These are phyloP conservation scores for Hipparchia sbordonii DNA, from an alignment of 2,888 invertebrate genomes.

Conservation along the genomic window DNA sequence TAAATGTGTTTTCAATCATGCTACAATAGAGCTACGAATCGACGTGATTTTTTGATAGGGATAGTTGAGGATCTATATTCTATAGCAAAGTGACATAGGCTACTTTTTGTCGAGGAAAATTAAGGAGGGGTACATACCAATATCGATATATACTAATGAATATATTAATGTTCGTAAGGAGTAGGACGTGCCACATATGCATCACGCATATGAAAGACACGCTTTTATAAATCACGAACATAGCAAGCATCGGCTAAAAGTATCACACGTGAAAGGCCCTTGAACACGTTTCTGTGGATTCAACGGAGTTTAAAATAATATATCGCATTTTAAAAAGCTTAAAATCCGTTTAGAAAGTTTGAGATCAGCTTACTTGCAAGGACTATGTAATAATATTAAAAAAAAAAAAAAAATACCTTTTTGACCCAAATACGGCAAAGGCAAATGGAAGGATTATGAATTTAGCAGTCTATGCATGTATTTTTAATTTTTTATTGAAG, in stretches of 20 bases:
- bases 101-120: too few relatives aligned
- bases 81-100: too few relatives aligned
- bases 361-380: constrained; percentile 3
- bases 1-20: too few relatives aligned
- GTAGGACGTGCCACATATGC: background rate
- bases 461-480: too few relatives aligned
- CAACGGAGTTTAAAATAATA: constrained; percentile 25
- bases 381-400: background rate
- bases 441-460: too few relatives aligned
- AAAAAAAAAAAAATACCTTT: background rate
- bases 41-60: too few relatives aligned
- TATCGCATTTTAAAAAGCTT: constrained; percentile 15
- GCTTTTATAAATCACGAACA: constrained; percentile 26
- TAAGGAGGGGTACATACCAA: too few relatives aligned
- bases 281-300: constrained; percentile 35
- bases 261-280: constrained; percentile 43
- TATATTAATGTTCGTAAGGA: background rate
- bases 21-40: too few relatives aligned
- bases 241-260: constrained; percentile 27
- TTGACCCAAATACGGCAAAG: too few relatives aligned
- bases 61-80: too few relatives aligned
- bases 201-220: constrained; percentile 26
- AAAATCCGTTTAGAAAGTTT: constrained; percentile 36
- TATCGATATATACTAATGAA: too few relatives aligned
- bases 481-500: too few relatives aligned